A percentile compares a stretch with the other conserved stretches of the same genome.
Evolutionary conservation across 1,140 invertebrate species (phyloP).

Genomic region (Cheumatopsyche charites): DNA sequence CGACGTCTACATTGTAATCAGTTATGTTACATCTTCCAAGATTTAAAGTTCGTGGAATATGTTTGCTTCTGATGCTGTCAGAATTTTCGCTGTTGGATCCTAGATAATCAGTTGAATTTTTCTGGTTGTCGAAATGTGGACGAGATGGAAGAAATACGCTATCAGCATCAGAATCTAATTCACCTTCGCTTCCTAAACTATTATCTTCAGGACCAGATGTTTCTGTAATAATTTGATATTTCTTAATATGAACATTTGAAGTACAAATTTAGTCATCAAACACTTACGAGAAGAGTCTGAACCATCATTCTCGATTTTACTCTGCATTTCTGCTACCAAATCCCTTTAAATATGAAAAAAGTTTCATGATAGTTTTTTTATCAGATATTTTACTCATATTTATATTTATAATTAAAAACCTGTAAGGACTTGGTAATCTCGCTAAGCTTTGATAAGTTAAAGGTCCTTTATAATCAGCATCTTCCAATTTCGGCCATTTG

Average conservation of each 20-base stretch:
- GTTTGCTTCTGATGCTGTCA: slow-evolving; percentile 51
- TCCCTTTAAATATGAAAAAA: slow-evolving; percentile 53
- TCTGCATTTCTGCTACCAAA: slow-evolving; percentile 59
- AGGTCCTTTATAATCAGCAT: slow-evolving; percentile 83
- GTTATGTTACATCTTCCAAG: slow-evolving; percentile 59
- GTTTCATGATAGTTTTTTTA: slow-evolving; percentile 30
- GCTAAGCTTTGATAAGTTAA: slow-evolving; percentile 84
- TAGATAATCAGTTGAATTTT: slow-evolving; percentile 32
- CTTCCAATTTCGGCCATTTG: slow-evolving; percentile 74
- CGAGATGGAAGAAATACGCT: slow-evolving; percentile 59
- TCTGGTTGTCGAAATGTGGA: slow-evolving; percentile 48
- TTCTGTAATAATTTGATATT: slow-evolving; percentile 50
- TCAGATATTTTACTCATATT: slow-evolving; percentile 15
- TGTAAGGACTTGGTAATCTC: slow-evolving; percentile 78
- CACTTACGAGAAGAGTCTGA: slow-evolving; percentile 59
- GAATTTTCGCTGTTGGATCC: slow-evolving; percentile 20
- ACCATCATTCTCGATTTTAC: slow-evolving; percentile 56
- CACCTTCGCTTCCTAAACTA: slow-evolving; percentile 58
- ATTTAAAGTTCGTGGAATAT: slow-evolving; percentile 57
- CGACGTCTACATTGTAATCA: slow-evolving; percentile 76
- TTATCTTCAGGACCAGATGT: slow-evolving; percentile 62
- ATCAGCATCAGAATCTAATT: slow-evolving; percentile 60
- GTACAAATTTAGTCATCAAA: slow-evolving; percentile 1
- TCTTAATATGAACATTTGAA: background rate
- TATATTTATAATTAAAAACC: slow-evolving; percentile 54